phyloP scores from a whole-genome alignment of 2,113 vertebrate genomes.

The Cairina moschata region DNA sequence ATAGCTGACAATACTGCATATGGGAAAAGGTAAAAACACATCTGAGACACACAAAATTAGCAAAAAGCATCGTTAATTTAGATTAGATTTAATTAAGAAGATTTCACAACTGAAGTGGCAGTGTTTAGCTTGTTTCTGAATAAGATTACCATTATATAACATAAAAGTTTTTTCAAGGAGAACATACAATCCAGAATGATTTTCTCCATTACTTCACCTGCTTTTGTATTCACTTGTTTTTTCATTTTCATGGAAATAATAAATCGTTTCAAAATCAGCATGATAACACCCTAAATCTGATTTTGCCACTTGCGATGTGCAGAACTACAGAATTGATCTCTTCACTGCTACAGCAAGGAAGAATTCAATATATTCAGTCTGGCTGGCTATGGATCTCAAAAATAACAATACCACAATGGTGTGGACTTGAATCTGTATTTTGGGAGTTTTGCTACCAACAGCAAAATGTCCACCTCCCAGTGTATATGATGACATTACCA shows the following conservation, averaged over 20 bases:
- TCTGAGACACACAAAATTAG: background rate
- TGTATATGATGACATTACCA: slow-evolving; percentile 13
- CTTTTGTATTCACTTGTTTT: background rate
- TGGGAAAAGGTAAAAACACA: background rate
- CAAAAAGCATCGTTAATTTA: background rate
- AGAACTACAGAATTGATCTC: slow-evolving; percentile 30
- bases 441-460: slow-evolving; percentile 8
- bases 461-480: background rate
- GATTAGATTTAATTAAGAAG: background rate
- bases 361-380: slow-evolving; percentile 40
- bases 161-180: background rate
- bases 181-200: background rate
- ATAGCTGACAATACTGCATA: background rate
- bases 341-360: background rate
- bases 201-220: background rate
- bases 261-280: slow-evolving; percentile 50
- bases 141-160: background rate
- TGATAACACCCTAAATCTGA: slow-evolving; percentile 4
- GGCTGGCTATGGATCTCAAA: slow-evolving; percentile 39
- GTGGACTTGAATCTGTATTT: slow-evolving; percentile 8
- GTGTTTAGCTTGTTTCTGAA: background rate
- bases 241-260: slow-evolving; percentile 1
- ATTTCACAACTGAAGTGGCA: background rate
- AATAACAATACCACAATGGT: slow-evolving; percentile 26
- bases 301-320: background rate